phyloP scores from a whole-genome alignment of 2,888 invertebrate genomes.

The Habrosyne pyritoides region DNA sequence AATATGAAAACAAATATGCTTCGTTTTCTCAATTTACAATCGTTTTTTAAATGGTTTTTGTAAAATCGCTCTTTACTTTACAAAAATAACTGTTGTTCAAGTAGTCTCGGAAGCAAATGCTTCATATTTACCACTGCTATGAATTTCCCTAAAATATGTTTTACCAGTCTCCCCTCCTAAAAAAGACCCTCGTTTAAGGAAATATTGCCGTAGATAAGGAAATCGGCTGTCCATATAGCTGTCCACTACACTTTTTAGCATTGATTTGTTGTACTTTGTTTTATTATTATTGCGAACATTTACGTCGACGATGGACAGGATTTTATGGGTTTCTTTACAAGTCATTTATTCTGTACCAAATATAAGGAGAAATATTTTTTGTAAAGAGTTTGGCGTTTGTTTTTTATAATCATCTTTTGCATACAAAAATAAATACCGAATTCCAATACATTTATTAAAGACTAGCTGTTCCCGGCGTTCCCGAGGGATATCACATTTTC shows the following conservation, averaged over 20 bases:
- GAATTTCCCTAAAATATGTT: constrained; percentile 8
- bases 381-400: neutral
- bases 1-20: too few species aligned
- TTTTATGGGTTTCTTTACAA: constrained; percentile 5
- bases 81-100: neutral
- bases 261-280: constrained; percentile 45
- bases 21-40: too few species aligned
- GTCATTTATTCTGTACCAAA: neutral
- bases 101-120: neutral
- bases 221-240: constrained; percentile 46
- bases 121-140: neutral
- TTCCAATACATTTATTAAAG: too few species aligned
- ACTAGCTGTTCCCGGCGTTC: too few species aligned
- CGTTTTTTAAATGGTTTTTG: too few species aligned
- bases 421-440: too few species aligned
- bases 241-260: constrained; percentile 41
- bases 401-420: neutral
- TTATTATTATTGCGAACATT: constrained; percentile 33
- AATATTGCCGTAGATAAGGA: constrained; percentile 50
- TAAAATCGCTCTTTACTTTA: too few species aligned
- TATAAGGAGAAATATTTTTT: neutral
- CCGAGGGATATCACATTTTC: too few species aligned
- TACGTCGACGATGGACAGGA: constrained; percentile 8
- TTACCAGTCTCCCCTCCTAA: neutral
- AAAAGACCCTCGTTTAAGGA: constrained; percentile 27